phyloP scores from a whole-genome alignment of 1,140 invertebrate species.

The Eumeta japonica region DNA sequence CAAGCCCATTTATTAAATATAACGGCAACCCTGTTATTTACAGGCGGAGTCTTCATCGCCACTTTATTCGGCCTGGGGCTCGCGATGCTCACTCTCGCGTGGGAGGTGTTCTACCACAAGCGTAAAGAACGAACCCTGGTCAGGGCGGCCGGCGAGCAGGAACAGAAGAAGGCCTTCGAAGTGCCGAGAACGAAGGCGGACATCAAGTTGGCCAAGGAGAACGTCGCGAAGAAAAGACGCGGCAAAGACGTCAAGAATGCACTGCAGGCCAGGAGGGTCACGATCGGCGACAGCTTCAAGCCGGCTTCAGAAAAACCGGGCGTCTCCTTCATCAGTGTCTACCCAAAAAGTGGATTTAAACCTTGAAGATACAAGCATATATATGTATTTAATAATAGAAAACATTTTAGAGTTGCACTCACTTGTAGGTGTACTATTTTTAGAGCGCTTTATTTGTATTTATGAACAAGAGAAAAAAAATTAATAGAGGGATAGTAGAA shows the following conservation, averaged over 20 bases:
- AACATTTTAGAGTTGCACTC: too few species aligned
- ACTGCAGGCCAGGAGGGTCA: slow-evolving; percentile 25
- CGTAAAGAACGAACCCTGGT: slow-evolving; percentile 58
- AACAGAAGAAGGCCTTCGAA: slow-evolving; percentile 29
- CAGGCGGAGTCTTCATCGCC: slow-evolving; percentile 86
- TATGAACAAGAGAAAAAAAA: too few species aligned
- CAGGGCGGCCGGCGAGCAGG: slow-evolving; percentile 21
- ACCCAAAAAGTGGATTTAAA: slow-evolving; percentile 32
- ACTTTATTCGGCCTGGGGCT: slow-evolving; percentile 79
- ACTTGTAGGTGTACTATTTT: too few species aligned
- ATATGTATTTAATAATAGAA: not conserved
- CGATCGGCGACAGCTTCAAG: slow-evolving; percentile 45
- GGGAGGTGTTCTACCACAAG: slow-evolving; percentile 78
- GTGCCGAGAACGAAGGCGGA: slow-evolving; percentile 41
- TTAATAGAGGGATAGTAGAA: too few species aligned
- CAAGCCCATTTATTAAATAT: not conserved
- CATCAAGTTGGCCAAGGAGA: slow-evolving; percentile 36
- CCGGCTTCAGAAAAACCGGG: slow-evolving; percentile 30
- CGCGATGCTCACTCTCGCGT: slow-evolving; percentile 77
- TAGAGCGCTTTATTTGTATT: too few species aligned
- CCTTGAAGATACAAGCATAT: slow-evolving; percentile 14
- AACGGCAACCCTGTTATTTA: slow-evolving; percentile 13
- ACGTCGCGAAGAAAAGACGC: slow-evolving; percentile 31
- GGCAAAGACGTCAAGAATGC: slow-evolving; percentile 18
- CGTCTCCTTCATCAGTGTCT: slow-evolving; percentile 46